phyloP scores from a whole-genome alignment of 2,797 vertebrate species.

The Cygnus olor region DNA sequence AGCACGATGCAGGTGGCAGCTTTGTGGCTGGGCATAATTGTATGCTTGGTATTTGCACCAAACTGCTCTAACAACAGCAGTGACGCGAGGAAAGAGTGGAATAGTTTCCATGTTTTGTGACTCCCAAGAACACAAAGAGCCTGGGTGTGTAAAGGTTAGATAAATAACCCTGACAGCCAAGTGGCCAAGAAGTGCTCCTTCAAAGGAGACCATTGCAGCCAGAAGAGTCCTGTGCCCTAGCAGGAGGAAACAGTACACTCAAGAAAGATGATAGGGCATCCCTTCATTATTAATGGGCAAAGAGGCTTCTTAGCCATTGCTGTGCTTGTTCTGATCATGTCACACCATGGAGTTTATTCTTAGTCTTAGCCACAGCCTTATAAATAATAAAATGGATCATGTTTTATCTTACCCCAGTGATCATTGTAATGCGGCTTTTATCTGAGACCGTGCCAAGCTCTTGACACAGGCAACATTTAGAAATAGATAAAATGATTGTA shows the following conservation, averaged over 20 bases:
- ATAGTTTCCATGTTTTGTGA: background rate
- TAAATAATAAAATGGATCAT: constrained; percentile 74
- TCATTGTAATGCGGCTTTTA: constrained; percentile 60
- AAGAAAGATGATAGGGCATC: constrained; percentile 75
- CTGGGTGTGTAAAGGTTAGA: background rate
- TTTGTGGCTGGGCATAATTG: background rate
- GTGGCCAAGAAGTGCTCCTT: background rate
- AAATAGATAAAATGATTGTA: background rate
- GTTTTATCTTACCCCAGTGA: constrained; percentile 70
- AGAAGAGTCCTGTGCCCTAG: constrained; percentile 18
- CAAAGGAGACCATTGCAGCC: background rate
- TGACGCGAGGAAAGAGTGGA: background rate
- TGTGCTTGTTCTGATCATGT: constrained; percentile 81
- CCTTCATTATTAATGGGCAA: constrained; percentile 85
- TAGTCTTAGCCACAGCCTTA: constrained; percentile 69
- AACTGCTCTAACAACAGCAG: background rate
- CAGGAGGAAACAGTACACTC: constrained; percentile 14
- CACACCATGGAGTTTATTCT: constrained; percentile 66
- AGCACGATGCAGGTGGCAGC: background rate
- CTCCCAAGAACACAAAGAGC: background rate
- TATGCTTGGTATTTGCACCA: background rate
- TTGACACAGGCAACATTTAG: constrained; percentile 37
- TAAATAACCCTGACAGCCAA: background rate
- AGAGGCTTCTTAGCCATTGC: constrained; percentile 44
- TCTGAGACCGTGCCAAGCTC: constrained; percentile 56